Base-by-base conservation (phyloP, 2,797 vertebrate species). In the Alectoris magna region DNA sequence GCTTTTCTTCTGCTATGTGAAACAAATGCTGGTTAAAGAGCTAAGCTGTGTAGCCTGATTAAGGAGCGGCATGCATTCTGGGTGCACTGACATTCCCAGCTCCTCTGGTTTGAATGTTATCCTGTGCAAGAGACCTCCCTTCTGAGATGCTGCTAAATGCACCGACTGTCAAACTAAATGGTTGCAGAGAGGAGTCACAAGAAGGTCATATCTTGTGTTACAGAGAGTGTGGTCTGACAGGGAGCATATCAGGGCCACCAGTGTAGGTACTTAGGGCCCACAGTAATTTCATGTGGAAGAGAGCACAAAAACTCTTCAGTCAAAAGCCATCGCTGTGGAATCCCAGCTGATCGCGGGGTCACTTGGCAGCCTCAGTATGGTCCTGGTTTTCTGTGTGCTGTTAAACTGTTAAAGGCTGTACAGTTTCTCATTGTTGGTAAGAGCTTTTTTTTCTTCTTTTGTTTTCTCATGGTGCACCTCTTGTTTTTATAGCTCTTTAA, bases 401-500 rank as follows among this genome's bases (percentile, higher is more conserved):
- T 92, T 92, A 81, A 84, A 85, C 44, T 79, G 68, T 72, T 75
- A 60, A 78, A 82, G 38, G 24, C 68, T 31, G 19, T 72, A 51
- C 64, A 67, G 49, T 84, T 94, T 84, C 84, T 91, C 39, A 17
- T 22, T 73, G 55, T 87, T 86, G 21, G 27, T 91, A 76, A 67
- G 74, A 88, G 77, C 84, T 92, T 94, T 89, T 74, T 49, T 67
- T 31, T 49, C 64, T 36, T 19, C 59, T 88, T 56, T 78, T 95
- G 70, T 80, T 97, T 97, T 87, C 74, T 97, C 39, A 60, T 67
- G 87, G 93, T 85, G 67, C 34, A 96, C 69, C 93, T 96, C 92
- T 90, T 87, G 48, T 64, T 96, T 94, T 93, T 95, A 91, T 77
- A 93, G 53, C 27, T 92, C 49, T 90, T 93, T 96, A 96, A 91